Conservation (phyloP, 2,888 invertebrate genomes). For the Phaonia tiefii region DNA sequence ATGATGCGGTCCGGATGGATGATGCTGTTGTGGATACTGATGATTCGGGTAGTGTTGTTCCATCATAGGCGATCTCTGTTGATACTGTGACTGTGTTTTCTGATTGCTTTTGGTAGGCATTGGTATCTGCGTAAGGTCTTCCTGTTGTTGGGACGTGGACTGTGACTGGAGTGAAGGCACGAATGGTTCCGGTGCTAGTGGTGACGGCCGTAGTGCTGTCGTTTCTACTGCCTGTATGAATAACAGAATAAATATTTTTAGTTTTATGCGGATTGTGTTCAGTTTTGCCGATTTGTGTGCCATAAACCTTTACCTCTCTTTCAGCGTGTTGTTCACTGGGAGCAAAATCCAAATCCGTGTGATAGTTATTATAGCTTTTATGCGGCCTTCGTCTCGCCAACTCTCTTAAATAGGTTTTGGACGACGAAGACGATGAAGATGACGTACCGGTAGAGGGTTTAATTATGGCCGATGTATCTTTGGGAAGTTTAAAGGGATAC, state of each 20-base stretch:
- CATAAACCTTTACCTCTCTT: slow-evolving; percentile 78
- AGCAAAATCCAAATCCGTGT: slow-evolving; percentile 76
- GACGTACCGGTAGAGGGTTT: slow-evolving; percentile 5
- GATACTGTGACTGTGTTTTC: slow-evolving; percentile 65
- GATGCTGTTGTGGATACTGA: slow-evolving; percentile 22
- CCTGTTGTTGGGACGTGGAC: slow-evolving; percentile 47
- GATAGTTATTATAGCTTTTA: slow-evolving; percentile 72
- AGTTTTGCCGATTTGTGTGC: slow-evolving; percentile 69
- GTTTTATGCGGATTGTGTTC: slow-evolving; percentile 76
- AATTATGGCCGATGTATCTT: slow-evolving; percentile 35
- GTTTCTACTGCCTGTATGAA: slow-evolving; percentile 72
- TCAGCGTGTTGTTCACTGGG: slow-evolving; percentile 76
- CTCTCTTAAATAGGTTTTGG: slow-evolving; percentile 48
- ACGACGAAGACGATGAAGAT: slow-evolving; percentile 26
- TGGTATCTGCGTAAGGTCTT: slow-evolving; percentile 69
- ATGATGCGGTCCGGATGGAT: slow-evolving; percentile 42
- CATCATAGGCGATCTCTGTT: slow-evolving; percentile 44
- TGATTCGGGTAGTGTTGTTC: slow-evolving; percentile 39
- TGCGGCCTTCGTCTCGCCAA: slow-evolving; percentile 67
- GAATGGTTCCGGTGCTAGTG: slow-evolving; percentile 65
- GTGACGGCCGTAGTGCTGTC: slow-evolving; percentile 62
- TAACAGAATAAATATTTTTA: slow-evolving; percentile 78
- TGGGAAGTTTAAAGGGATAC: slow-evolving; percentile 64
- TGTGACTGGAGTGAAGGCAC: slow-evolving; percentile 54
- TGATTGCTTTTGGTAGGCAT: slow-evolving; percentile 70